Base-by-base conservation (phyloP, 2,888 invertebrate species). In the Acrobasis suavella region DNA sequence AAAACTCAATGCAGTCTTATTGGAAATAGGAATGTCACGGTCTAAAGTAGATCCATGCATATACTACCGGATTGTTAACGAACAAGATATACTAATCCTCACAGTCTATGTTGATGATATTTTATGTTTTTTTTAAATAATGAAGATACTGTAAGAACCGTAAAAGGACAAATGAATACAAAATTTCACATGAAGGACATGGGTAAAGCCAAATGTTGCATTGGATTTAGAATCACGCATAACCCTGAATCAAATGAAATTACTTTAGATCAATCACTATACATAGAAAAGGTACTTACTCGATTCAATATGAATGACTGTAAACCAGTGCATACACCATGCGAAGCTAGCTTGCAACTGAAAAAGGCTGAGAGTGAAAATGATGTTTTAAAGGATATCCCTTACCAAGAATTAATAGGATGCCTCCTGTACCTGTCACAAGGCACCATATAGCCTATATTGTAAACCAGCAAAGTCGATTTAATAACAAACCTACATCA, bases 1-100 rank as follows among this genome's bases (percentile, higher is more conserved):
- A 22, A 71, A 69, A 52, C 39, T 74, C 5, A 62, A 70, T 59
- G 14, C 32, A 42, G 60, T 32, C 14, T 54, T 76, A 9, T 9
- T 56, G n/a, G 62, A 72, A 61, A 69, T 75, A 50, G 75, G 72
- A 16, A 42, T 74, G 51, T 62, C 8, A 9, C 60, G 63, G 7
- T 73, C 72, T 58, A 67, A 67, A 42, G 1, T 69, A 32, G 75
- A 76, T 67, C 72, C 73, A 9, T 76, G 74, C 50, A 50, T 77
- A 17, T 75, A 74, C 42, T 71, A 69, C 49, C 32, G 54, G 8
- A 64, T 64, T 38, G 9, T 42, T 1, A 67, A 62, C 52, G 22
- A 71, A 62, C 37, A 39, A 65, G 50, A 67, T 32, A 72, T 72
- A 1, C 9, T 69, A 5, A 69, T 71, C 58, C 55, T 73, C 14